These are phyloP conservation scores for Drosophila micromelanica DNA, from an alignment of 1,140 invertebrate species.

Conservation along the genomic window DNA sequence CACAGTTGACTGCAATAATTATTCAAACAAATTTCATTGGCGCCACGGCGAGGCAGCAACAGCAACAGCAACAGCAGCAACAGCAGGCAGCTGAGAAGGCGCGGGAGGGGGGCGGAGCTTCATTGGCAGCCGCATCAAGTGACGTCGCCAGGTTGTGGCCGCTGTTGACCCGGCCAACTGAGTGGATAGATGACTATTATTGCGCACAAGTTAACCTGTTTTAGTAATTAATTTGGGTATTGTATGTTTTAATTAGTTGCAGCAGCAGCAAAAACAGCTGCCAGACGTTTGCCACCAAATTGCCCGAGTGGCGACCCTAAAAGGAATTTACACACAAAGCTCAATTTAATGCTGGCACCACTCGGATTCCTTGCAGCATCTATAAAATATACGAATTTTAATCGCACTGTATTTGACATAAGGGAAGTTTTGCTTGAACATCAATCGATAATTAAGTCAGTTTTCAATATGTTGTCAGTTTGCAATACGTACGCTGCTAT, in stretches of 20 bases:
- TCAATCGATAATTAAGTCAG: not conserved
- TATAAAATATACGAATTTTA: too few relatives aligned
- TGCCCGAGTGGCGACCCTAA: too few relatives aligned
- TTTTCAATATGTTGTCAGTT: too few relatives aligned
- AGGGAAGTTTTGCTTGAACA: too few relatives aligned
- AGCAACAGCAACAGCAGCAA: conserved; percentile 23
- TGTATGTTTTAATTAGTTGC: conserved; percentile 79
- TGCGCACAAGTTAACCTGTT: conserved; percentile 81
- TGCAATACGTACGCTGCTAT: not conserved
- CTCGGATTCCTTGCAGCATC: too few relatives aligned
- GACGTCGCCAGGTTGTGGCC: conserved; percentile 31
- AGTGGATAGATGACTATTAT: conserved; percentile 70
- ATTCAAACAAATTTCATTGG: conserved; percentile 67
- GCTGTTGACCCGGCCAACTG: conserved; percentile 45
- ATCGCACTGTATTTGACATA: too few relatives aligned
- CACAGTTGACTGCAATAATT: conserved; percentile 78
- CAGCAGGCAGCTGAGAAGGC: conserved; percentile 19
- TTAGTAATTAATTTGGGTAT: conserved; percentile 82
- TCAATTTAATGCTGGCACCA: not conserved
- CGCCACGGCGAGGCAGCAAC: conserved; percentile 38
- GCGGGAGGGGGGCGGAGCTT: conserved; percentile 32
- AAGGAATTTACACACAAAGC: not conserved
- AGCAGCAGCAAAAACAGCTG: conserved; percentile 15
- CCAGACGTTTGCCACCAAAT: conserved; percentile 24
- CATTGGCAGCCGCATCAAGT: conserved; percentile 46